A percentile compares a stretch with the other conserved stretches of the same genome.
phyloP scores from a whole-genome alignment of 2,113 vertebrate genomes.

The Tragulus kanchil region DNA sequence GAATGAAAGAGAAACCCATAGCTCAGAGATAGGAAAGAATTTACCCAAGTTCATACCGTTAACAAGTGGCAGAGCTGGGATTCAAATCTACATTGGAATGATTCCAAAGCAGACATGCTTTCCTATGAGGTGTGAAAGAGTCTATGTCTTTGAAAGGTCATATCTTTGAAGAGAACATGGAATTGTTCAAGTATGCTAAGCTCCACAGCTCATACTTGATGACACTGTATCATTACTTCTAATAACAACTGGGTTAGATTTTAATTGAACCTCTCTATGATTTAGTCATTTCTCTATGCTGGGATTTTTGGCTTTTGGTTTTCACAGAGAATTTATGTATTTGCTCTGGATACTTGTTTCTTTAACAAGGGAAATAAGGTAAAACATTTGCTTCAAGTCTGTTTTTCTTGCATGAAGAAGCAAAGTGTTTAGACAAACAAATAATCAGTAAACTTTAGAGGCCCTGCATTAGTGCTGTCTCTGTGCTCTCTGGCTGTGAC shows the following conservation, averaged over 20 bases:
- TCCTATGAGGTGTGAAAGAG: neutral
- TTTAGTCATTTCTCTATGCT: neutral
- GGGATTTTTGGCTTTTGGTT: neutral
- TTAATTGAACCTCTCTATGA: neutral
- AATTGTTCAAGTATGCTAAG: neutral
- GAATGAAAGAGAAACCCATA: neutral
- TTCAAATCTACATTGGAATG: neutral
- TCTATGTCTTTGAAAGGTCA: neutral
- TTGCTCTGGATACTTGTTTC: neutral
- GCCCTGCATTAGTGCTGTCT: neutral
- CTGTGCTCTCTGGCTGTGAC: neutral
- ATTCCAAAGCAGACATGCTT: neutral
- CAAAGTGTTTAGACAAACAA: neutral
- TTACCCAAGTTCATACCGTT: conserved; percentile 32
- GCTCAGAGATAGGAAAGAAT: neutral
- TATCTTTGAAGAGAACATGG: neutral
- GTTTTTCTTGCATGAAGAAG: neutral
- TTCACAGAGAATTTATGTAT: neutral
- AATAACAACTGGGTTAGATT: neutral
- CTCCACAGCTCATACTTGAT: neutral
- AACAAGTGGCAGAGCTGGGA: neutral
- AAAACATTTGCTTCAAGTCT: neutral
- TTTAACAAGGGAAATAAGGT: neutral
- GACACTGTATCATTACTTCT: neutral
- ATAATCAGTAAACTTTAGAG: neutral